Evolutionary conservation across 2,113 vertebrate genomes (phyloP).

Genomic region (Menura novaehollandiae): DNA sequence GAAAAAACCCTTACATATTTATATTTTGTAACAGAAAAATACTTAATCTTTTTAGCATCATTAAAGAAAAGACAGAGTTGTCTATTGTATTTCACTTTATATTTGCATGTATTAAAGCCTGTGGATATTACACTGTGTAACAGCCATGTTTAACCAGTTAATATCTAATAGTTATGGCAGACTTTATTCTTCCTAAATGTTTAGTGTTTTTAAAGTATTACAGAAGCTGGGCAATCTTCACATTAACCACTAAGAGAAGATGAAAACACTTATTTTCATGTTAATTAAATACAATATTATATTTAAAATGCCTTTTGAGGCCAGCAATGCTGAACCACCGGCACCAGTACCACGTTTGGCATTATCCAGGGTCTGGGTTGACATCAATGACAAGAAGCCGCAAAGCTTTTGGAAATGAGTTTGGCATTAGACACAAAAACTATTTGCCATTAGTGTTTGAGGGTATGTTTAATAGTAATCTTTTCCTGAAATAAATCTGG

Average conservation of each 20-base stretch:
- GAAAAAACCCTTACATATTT: neutral
- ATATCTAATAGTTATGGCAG: neutral
- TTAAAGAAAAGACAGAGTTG: neutral
- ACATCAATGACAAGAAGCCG: neutral
- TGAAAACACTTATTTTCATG: neutral
- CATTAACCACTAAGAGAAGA: neutral
- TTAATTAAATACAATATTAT: neutral
- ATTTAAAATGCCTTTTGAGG: neutral
- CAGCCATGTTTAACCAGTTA: neutral
- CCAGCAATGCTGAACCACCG: neutral
- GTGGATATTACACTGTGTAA: neutral
- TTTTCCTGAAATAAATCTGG: slow-evolving; percentile 8
- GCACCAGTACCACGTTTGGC: neutral
- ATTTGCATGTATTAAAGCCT: neutral
- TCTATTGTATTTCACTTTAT: neutral
- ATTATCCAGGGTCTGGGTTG: neutral
- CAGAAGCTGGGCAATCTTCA: neutral
- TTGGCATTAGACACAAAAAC: neutral
- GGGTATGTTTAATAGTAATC: neutral
- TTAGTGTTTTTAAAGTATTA: neutral
- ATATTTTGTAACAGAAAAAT: neutral
- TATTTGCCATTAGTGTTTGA: neutral
- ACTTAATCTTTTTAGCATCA: neutral
- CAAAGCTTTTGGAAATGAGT: neutral
- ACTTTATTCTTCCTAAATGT: neutral